Percentiles rank a stretch among this genome's conserved stretches.
These are phyloP conservation scores for Plodia interpunctella DNA, from an alignment of 1,140 invertebrate genomes.

Conservation along the genomic window DNA sequence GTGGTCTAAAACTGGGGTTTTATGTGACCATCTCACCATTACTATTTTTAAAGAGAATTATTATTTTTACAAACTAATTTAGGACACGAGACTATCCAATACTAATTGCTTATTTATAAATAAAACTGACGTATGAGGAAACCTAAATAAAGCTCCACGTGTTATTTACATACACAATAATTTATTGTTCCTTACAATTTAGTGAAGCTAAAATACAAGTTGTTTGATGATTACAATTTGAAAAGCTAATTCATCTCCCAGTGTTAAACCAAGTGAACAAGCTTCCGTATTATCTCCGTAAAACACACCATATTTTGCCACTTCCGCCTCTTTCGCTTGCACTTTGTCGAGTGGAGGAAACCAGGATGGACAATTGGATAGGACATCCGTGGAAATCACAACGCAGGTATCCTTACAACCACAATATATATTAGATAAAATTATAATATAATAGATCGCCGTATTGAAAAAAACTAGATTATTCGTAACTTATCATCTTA, in stretches of 20 bases:
- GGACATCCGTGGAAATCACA: conserved; percentile 72
- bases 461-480: conserved; percentile 77
- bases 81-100: too few species aligned
- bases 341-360: conserved; percentile 5
- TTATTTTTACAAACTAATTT: too few species aligned
- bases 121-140: conserved; percentile 30
- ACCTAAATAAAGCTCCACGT: conserved; percentile 71
- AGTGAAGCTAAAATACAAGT: conserved; percentile 75
- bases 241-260: conserved; percentile 67
- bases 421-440: conserved; percentile 79
- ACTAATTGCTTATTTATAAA: neutral
- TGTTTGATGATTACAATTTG: conserved; percentile 72
- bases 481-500: conserved; percentile 74
- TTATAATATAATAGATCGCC: conserved; percentile 77
- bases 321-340: conserved; percentile 37
- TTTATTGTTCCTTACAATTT: conserved; percentile 77
- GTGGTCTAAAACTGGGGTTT: too few species aligned
- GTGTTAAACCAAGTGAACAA: conserved; percentile 65
- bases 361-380: conserved; percentile 48
- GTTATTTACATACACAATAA: conserved; percentile 77
- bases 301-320: conserved; percentile 67
- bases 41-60: too few species aligned
- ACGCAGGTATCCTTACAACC: conserved; percentile 78
- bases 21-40: too few species aligned
- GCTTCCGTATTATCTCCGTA: conserved; percentile 62